Conservation (phyloP, 2,888 invertebrate species). For the Camptogramma bilineatum region DNA sequence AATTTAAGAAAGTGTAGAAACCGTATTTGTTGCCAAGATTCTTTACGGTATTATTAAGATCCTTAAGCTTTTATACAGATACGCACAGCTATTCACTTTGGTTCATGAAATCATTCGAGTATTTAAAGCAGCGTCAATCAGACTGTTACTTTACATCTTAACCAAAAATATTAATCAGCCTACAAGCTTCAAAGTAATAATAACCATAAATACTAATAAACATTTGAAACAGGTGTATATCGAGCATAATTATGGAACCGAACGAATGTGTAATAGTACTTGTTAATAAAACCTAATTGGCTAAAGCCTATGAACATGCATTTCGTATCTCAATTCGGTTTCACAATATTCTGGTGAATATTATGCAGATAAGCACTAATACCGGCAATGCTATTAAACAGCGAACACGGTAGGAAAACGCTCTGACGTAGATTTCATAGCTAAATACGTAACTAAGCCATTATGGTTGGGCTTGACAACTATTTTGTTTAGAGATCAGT, state of each 20-base stretch:
- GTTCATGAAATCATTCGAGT: too few species aligned
- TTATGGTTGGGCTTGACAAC: not conserved
- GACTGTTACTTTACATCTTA: too few species aligned
- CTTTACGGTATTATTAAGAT: too few species aligned
- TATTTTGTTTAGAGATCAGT: not conserved
- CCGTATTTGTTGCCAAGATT: too few species aligned
- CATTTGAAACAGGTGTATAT: not conserved
- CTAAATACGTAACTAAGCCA: not conserved
- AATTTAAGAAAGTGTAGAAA: too few species aligned
- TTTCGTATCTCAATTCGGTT: not conserved
- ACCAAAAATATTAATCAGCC: too few species aligned
- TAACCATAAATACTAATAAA: too few species aligned
- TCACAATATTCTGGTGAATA: conserved; percentile 1
- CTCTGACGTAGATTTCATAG: conserved; percentile 1
- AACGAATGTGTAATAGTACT: not conserved
- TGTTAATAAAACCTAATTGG: not conserved
- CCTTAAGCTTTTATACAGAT: too few species aligned
- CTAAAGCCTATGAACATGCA: not conserved
- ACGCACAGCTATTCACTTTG: too few species aligned
- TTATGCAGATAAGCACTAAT: conserved; percentile 1
- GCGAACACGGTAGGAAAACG: conserved; percentile 1
- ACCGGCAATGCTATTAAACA: not conserved
- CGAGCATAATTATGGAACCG: not conserved
- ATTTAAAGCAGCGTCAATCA: too few species aligned
- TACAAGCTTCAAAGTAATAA: too few species aligned